phyloP scores from a whole-genome alignment of 2,113 vertebrate species.

The Mobula birostris region DNA sequence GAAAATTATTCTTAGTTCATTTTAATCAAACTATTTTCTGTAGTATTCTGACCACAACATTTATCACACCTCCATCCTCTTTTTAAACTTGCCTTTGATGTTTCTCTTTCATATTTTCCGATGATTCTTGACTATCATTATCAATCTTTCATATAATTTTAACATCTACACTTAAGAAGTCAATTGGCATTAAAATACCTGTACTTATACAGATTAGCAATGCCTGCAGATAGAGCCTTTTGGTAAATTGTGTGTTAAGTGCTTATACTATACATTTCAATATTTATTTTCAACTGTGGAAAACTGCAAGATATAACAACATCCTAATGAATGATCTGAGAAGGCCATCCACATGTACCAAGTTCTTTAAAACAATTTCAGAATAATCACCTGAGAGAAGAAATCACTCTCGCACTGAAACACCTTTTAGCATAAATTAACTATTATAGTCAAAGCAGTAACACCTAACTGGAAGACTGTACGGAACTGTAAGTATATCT shows the following conservation, averaged over 20 bases:
- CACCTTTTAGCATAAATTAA: neutral
- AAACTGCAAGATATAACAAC: neutral
- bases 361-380: neutral
- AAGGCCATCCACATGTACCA: neutral
- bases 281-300: neutral
- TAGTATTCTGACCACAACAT: neutral
- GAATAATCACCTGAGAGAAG: neutral
- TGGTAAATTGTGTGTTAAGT: neutral
- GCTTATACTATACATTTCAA: neutral
- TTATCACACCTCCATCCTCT: neutral
- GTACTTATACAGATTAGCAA: neutral
- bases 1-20: neutral
- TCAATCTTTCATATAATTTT: neutral
- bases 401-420: neutral
- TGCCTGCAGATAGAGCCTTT: neutral
- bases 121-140: neutral
- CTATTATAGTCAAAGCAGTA: neutral
- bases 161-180: neutral
- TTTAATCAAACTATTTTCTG: neutral
- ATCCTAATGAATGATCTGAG: neutral
- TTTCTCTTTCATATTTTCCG: neutral
- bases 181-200: neutral
- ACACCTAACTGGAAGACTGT: neutral
- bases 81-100: neutral
- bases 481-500: neutral